Base-by-base conservation (phyloP, 2,113 vertebrate genomes). In the Lutjanus erythropterus region DNA sequence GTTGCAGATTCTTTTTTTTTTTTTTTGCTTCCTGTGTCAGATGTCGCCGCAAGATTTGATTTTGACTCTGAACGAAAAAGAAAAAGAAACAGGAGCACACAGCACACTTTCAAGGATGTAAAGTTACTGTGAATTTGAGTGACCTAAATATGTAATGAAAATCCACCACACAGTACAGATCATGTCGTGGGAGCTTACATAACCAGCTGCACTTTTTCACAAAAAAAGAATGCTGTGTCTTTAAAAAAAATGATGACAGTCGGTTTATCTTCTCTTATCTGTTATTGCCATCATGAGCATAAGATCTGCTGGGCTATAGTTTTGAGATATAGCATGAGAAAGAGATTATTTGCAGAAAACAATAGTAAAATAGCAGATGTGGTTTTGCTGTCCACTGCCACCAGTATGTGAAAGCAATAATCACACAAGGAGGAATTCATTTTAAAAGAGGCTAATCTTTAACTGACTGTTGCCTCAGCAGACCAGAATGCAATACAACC, bases 11-110 rank as follows among this genome's bases (percentile, higher is more conserved):
- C n/a, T n/a, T n/a, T n/a, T n/a, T n/a, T n/a, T n/a, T n/a, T n/a
- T n/a, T n/a, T n/a, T n/a, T n/a, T 55, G 31, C 75, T 90, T 92
- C 81, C 85, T 87, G 84, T 75, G 73, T 73, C 53, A 83, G 42
- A 76, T 18, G 50, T 49, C 39, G 46, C 49, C 46, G 33, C 11
- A 1, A 56, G 44, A 42, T 55, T 37, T 10, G 53, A 62, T n/a
- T 80, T 47, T 64, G n/a, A 67, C 49, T 25, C 27, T 5, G 7
- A 77, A n/a, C n/a, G n/a, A n/a, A 5, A 35, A 42, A 25, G 9
- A 80, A 35, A 44, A 35, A 0, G 35, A 55, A 19, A 65, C 0
- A 37, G 21, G 46, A 49, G 66, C 10, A n/a, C n/a, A 16, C 61
- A 21, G 16, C 42, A 21, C 10, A 11, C 61, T 42, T 86, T 66